A percentile compares a stretch with the other conserved stretches of the same genome.
Evolutionary conservation across 2,888 invertebrate species (phyloP).

Genomic region (Alviniconcha strummeri): DNA sequence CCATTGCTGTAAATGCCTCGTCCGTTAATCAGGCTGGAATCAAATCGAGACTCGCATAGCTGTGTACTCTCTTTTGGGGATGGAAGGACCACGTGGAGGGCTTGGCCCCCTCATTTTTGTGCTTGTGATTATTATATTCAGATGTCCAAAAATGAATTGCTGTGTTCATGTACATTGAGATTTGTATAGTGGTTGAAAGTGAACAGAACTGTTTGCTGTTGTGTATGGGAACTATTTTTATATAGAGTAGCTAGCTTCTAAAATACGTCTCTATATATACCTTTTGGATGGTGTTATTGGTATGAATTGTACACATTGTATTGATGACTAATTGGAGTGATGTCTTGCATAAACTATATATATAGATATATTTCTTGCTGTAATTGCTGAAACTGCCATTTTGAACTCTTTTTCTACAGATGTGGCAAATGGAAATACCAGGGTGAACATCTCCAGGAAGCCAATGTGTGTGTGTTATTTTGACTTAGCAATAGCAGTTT

Average conservation of each 20-base stretch:
- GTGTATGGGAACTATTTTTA: slow-evolving; percentile 14
- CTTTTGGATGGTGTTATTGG: neutral
- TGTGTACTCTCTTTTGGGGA: neutral
- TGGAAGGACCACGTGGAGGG: neutral
- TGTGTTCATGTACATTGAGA: no score
- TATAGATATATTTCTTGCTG: no score
- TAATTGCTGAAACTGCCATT: slow-evolving; percentile 15
- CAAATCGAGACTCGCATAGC: neutral
- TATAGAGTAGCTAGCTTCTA: neutral
- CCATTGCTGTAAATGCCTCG: neutral
- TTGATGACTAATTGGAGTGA: neutral
- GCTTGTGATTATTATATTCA: neutral
- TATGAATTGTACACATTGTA: slow-evolving; percentile 9
- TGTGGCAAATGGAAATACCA: no score
- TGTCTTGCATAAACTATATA: no score
- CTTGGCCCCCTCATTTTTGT: neutral
- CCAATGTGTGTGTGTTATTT: no score
- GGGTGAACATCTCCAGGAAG: no score
- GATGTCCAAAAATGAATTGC: no score
- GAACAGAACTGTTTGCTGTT: neutral
- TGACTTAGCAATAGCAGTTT: no score
- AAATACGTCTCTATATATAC: slow-evolving; percentile 11
- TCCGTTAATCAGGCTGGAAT: neutral
- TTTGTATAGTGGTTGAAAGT: no score
- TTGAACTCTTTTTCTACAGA: no score